Conservation (phyloP, 2,113 vertebrate species). For the Amphiprion percula region DNA sequence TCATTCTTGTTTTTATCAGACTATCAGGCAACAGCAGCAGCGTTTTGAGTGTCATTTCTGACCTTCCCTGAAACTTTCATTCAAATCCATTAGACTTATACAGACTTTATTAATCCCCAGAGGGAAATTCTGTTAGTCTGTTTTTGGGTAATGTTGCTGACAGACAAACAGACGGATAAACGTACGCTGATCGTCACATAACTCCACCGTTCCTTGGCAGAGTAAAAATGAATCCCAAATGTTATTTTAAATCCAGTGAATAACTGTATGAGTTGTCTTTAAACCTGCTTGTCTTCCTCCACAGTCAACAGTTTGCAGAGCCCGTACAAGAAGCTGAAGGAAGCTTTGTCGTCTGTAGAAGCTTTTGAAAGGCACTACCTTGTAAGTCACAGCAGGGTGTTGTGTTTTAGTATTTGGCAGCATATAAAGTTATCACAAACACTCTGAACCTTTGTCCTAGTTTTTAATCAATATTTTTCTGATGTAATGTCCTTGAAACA, state of each 20-base stretch:
- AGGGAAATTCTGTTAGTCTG: too few species aligned
- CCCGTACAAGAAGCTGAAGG: constrained; percentile 97
- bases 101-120: too few species aligned
- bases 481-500: constrained; percentile 26
- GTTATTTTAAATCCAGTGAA: neutral
- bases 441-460: constrained; percentile 1
- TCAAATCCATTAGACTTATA: too few species aligned
- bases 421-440: neutral
- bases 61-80: too few species aligned
- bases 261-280: neutral
- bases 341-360: constrained; percentile 96
- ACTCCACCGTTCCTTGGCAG: too few species aligned
- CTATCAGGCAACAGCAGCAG: too few species aligned
- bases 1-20: too few species aligned
- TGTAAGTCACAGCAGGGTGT: constrained; percentile 82
- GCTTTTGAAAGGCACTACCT: constrained; percentile 98
- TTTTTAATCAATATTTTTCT: constrained; percentile 2
- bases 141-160: too few species aligned
- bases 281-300: constrained; percentile 33
- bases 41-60: too few species aligned
- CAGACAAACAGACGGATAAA: too few species aligned
- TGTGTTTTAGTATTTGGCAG: constrained; percentile 9
- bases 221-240: neutral
- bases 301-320: constrained; percentile 94
- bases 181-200: too few species aligned